Evolutionary conservation across 2,797 vertebrate genomes (phyloP), one percentile per base, ranked within the genome.

Genomic region (Spinus pinus): DNA sequence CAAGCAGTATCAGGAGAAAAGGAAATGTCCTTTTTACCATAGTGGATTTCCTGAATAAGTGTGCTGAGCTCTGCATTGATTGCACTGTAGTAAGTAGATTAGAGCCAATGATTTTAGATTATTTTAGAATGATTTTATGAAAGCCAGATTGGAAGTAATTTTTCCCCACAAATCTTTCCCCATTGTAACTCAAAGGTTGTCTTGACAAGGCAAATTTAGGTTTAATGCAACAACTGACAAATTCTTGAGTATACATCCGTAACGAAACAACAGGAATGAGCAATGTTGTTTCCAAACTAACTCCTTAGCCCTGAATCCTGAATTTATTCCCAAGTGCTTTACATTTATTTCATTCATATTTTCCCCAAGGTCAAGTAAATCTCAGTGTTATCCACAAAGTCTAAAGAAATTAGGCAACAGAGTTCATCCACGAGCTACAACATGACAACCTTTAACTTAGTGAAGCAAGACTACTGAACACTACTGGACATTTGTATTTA

Each of bases 401-500:
- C 94, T 71, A 89, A 82, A 92, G 81, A 69, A 87, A 90, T 86
- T 50, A 86, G 60, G 86, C 60, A 95, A 86, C 17, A 57, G 44
- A 90, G 49, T 47, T 93, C 74, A 88, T 50, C 88, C 89, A 37
- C 9, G 64, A 88, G 31, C 74, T 92, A 71, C 71, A 94, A 57
- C n/a, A 54, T 27, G 37, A 61, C 78, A 95, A 96, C 86, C 80
- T 88, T 95, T 86, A 88, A 65, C 81, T 81, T 28, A 60, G 47
- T 91, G 88, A 94, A 86, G 87, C 78, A 96, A 96, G 91, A 84
- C 58, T 72, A 33, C 33, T 90, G 53, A 92, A 77, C 50, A 27
- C n/a, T 82, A 62, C 12, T 4, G 15, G 78, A 33, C n/a, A 71
- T 77, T 60, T 71, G 33, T 12, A 14, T 46, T 70, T 75, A 81